Evolutionary conservation across 2,113 vertebrate genomes (phyloP).

Genomic region (Falcunculus frontatus): DNA sequence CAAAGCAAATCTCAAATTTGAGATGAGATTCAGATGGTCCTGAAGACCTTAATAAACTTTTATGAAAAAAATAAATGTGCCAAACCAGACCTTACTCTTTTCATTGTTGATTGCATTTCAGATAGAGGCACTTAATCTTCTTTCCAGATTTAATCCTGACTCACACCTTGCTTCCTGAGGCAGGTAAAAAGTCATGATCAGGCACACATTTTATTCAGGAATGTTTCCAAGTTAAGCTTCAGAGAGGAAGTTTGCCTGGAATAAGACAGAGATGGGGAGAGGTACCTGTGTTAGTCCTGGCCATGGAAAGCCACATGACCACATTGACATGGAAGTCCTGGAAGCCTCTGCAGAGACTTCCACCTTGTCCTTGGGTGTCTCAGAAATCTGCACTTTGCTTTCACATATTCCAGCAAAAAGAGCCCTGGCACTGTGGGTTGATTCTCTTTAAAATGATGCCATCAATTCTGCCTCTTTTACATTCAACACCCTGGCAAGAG

Average conservation of each 20-base stretch:
- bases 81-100: background rate
- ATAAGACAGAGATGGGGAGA: background rate
- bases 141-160: background rate
- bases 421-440: background rate
- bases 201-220: background rate
- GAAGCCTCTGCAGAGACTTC: background rate
- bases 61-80: background rate
- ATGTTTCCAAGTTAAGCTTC: background rate
- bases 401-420: background rate
- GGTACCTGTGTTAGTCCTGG: background rate
- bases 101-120: background rate
- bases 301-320: fast-evolving
- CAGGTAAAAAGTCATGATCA: background rate
- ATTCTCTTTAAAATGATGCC: background rate
- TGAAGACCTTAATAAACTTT: background rate
- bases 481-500: background rate
- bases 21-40: background rate
- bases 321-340: background rate
- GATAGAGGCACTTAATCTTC: background rate
- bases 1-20: background rate
- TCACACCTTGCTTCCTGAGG: background rate
- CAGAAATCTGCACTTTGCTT: background rate
- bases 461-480: background rate
- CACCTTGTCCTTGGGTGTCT: background rate
- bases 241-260: background rate